Conservation (phyloP, 2,113 vertebrate genomes). For the Scomber japonicus region DNA sequence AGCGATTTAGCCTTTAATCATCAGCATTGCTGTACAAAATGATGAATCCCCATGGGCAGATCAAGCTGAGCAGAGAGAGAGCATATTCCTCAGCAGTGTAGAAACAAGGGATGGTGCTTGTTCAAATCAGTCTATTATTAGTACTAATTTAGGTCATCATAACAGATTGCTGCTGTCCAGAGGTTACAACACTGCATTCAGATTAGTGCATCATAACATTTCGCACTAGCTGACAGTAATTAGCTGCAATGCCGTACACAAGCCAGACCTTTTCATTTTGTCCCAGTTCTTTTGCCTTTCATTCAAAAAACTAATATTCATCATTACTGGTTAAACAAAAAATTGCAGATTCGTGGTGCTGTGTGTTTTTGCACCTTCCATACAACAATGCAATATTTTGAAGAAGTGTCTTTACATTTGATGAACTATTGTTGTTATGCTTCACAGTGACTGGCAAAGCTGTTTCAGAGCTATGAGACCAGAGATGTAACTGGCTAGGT, state of each 20-base stretch:
- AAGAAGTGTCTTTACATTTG: too few relatives aligned
- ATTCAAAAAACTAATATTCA: too few relatives aligned
- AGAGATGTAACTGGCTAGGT: too few relatives aligned
- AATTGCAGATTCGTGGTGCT: too few relatives aligned
- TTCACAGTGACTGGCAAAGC: too few relatives aligned
- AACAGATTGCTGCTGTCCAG: slow-evolving; percentile 35
- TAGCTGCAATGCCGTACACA: slow-evolving; percentile 1
- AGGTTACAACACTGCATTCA: slow-evolving; percentile 18
- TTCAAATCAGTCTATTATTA: slow-evolving; percentile 44
- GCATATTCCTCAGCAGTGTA: slow-evolving; percentile 38
- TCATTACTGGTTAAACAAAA: too few relatives aligned
- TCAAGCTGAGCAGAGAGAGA: slow-evolving; percentile 40
- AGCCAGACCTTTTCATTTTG: not conserved
- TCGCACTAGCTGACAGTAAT: not conserved
- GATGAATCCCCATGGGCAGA: slow-evolving; percentile 49
- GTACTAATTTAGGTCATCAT: slow-evolving; percentile 45
- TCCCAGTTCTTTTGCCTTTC: not conserved
- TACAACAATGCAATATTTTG: too few relatives aligned
- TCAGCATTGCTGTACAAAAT: slow-evolving; percentile 55
- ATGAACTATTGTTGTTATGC: too few relatives aligned
- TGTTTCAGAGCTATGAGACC: too few relatives aligned
- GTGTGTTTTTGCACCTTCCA: too few relatives aligned
- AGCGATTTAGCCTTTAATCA: slow-evolving; percentile 58
- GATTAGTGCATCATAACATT: slow-evolving; percentile 15
- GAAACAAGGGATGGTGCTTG: slow-evolving; percentile 32